Evolutionary conservation across 2,113 vertebrate species (phyloP), one percentile per base, ranked within the genome.

Genomic region (Lophura nycthemera): DNA sequence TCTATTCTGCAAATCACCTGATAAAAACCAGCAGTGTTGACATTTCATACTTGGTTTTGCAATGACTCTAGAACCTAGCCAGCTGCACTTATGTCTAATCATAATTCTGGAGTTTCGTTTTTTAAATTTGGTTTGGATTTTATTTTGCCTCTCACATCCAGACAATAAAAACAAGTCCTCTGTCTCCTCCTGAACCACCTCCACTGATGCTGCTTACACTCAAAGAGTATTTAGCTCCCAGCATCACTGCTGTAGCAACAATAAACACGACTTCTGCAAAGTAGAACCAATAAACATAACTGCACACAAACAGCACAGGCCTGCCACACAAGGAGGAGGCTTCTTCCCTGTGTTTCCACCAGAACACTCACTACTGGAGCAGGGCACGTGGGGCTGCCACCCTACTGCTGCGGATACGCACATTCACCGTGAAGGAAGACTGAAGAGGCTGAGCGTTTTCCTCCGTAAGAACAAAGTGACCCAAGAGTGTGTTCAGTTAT

Each of bases 381-480:
- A 80, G 85, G 82, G 76, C 93, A 84, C 5, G 2, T 52, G 42
- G 84, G 47, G 15, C 83, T 42, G 95, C 64, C 91, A 93, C 95
- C 95, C 95, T 96, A 87, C 93, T 3, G 79, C 96, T 90, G 91
- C 64, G 14, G 10, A 97, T 91, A 77, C 6, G 48, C 47, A 50
- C 2, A 63, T 48, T 96, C 92, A 78, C 92, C 60, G 97, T 52
- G 95, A 97, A 96, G 96, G 95, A 97, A 96, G 96, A 89, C 96
- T 96, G 87, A 90, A 97, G 86, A 98, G 86, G 77, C 70, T 93
- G 88, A 96, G 83, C 95, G 92, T 95, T 72, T 94, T 94, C 96
- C 97, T 97, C 97, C 59, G 38, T 87, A 97, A 96, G 97, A 97
- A 95, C 96, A 98, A 97, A 86, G 92, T 92, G 95, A 97, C 92